Evolutionary conservation across 2,113 vertebrate species (phyloP), one percentile per base, ranked within the genome.

Genomic region (Zosterops pallidus): DNA sequence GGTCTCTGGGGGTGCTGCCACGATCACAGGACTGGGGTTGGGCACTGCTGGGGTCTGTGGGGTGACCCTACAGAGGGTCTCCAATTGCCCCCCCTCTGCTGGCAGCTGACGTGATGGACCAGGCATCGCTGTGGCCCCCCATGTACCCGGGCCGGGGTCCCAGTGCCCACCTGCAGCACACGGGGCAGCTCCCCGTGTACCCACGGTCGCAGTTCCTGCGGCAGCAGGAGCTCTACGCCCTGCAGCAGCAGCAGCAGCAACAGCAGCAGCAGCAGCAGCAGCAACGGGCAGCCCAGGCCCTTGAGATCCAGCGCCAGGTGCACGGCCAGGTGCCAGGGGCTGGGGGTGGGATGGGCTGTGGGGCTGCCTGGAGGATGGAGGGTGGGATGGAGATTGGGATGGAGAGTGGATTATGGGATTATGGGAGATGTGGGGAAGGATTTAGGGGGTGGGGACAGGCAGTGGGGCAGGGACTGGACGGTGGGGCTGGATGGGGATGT

Each of bases 101-200:
- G 11, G 4, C 98, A 98, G 98, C 99, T 86, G 99, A 99, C 17
- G 98, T 99, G 96, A 99, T 99, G 98, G 99, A 99, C 97, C 99
- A 99, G 98, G 98, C 98, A 5, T 98, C 99, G 4, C 98, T 99
- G 94, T 99, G 99, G 99, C 99, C 99, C 93, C 98, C 99, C 77
- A 98, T 99, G 98, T 99, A 99, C 25, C 98, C 98, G 18, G 97
- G 98, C 94, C 98, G 99, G 92, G 99, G 98, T 82, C 98, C 99
- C 39, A 12, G 98, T 49, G 97, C 99, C 94, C 99, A 99, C 97
- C 98, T 99, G 97, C 99, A 99, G 97, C 99, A 99, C 98, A 98
- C 98, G 4, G 98, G 99, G 89, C 98, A 98, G 97, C 98, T 98
- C 82, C 98, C 98, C 0, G 98, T 99, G 89, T 99, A 99, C 94